Conservation (phyloP, 2,888 invertebrate genomes). For the Ganaspis brasiliensis region DNA sequence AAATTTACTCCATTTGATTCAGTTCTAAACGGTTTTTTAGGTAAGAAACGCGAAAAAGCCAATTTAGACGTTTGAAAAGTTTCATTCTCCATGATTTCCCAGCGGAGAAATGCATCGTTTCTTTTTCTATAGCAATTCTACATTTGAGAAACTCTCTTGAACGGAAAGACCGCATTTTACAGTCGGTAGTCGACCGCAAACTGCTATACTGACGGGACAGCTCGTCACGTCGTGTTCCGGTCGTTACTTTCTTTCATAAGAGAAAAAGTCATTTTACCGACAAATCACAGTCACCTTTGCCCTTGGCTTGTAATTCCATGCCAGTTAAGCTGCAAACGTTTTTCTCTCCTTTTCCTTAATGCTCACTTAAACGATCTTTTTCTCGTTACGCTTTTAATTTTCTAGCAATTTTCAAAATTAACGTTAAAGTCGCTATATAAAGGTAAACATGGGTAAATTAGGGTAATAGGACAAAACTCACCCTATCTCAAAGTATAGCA, state of each 20-base stretch:
- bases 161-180: neutral
- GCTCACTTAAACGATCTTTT: neutral
- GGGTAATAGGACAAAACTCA: no score
- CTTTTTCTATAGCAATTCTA: conserved; percentile 8
- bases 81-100: conserved; percentile 24
- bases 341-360: neutral
- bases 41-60: neutral
- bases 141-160: neutral
- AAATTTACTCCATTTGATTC: neutral
- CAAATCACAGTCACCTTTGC: conserved; percentile 21
- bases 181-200: conserved; percentile 6
- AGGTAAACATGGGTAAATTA: no score
- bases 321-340: neutral
- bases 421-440: no score
- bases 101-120: conserved; percentile 19
- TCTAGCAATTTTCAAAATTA: neutral
- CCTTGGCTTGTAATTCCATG: conserved; percentile 14
- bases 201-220: conserved; percentile 13
- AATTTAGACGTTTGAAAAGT: conserved; percentile 20
- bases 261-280: conserved; percentile 15
- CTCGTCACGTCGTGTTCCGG: conserved; percentile 31
- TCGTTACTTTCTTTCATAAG: conserved; percentile 25
- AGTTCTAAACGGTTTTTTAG: neutral
- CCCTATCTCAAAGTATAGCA: no score
- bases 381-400: neutral